Base-by-base conservation (phyloP, 2,113 vertebrate genomes). In the Zeus faber region DNA sequence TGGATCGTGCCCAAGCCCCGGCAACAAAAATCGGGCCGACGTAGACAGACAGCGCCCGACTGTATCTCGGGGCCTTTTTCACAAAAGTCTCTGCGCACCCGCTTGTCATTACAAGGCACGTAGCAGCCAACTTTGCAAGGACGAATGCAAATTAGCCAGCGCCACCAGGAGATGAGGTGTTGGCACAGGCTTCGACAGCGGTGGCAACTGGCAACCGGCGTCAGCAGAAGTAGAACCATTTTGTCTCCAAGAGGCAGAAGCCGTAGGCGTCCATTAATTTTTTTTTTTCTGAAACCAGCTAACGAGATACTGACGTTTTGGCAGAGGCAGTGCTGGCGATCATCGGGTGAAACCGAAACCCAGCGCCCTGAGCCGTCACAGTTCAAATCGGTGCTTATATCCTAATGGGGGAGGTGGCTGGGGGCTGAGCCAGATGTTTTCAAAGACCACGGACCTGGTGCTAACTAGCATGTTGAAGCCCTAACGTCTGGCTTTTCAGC, bases 121-220 rank as follows among this genome's bases (percentile, higher is more conserved):
- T 72, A 72, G 70, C 74, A 82, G 74, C 76, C 70, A 72, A 78
- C 67, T n/a, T n/a, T 71, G 74, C 74, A 84, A 81, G 76, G 78
- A 81, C 74, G 76, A 73, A 72, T 84, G 76, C 67, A 84, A 84
- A 84, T n/a, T 80, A 37, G 57, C n/a, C 73, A 65, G 64, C 37
- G 63, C 74, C 44, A 71, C 70, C 66, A 60, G 72, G 59, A 74
- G 71, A 77, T 58, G 74, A 67, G 67, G 76, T 63, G 75, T 65
- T 79, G 79, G 79, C 77, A 79, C 43, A 31, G 68, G 24, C 24
- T 4, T 16, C 14, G 39, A 17, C 58, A 48, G 65, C 69, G 69
- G 60, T 58, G n/a, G n/a, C n/a, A n/a, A 54, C 62, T 63, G 65
- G 76, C 79, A 83, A 60, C 78, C 65, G 81, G 54, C 46, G 50